Base-by-base conservation (phyloP, 2,113 vertebrate species). In the Accipiter cooperii region DNA sequence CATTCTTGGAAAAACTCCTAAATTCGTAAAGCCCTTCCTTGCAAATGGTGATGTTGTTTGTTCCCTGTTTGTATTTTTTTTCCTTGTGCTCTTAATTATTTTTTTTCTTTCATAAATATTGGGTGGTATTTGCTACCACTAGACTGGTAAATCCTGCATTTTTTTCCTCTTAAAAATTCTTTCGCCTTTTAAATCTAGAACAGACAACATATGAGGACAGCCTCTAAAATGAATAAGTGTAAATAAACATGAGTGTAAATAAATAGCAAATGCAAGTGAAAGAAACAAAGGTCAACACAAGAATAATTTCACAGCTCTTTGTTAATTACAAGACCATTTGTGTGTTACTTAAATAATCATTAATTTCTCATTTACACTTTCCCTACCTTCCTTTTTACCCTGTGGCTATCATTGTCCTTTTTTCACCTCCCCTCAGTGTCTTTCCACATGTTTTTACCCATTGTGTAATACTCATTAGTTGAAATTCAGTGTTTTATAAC, bases 261-360 rank as follows among this genome's bases (percentile, higher is more conserved):
- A 98, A 98, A 98, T 98, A 98, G 97, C 96, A 96, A 98, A 98
- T 90, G 97, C 95, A 96, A 96, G 97, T 78, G 96, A 96, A 97
- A 97, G 98, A 98, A 98, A 98, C 98, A 98, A 97, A 98, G 98
- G 98, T 98, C 98, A 98, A 91, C 98, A 90, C 97, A 98, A 98
- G 98, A 98, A 98, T 98, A 98, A 98, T 98, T 98, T 98, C 98
- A 95, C 97, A 97, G 98, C 97, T 98, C 98, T 98, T 98, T 98
- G 98, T 98, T 98, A 98, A 98, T 98, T 98, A 98, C 98, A 98
- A 98, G 98, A 98, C 98, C 98, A 98, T 98, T 98, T 98, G 98
- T 97, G 98, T 98, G 98, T 98, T 98, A 98, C 98, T 98, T 98
- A 98, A 98, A 98, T 98, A 98, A 98, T 98, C 98, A 98, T 98